Base-by-base conservation (phyloP, 64 coral and sea anemone genomes). In the Dendrophyllia cribrosa region DNA sequence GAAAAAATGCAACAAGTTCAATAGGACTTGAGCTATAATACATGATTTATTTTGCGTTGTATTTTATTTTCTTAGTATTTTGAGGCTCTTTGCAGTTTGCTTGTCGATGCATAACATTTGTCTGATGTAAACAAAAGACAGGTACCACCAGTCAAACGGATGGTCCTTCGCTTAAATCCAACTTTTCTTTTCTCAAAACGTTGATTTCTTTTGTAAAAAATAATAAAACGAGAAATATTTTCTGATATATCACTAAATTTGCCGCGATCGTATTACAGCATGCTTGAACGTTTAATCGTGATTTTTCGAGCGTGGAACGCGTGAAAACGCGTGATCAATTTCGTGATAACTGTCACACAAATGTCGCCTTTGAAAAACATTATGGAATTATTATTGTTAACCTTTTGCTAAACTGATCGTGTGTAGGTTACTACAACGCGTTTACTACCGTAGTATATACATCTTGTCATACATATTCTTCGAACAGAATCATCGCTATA, bases 51-150 rank as follows among this genome's bases (percentile, higher is more conserved):
- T 70, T 58, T 46, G 15, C 48, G 48, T 59, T 80, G 74, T 77
- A 70, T 59, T 11, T 5, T 58, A 47, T 71, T 67, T 43, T 76
- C 19, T 47, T 67, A 66, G 58, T 79, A 69, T 21, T 90, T 72
- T 56, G 45, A 10, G 66, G 47, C 62, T 79, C 68, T 80, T 90
- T 80, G 14, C 25, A 16, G 50, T 26, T 63, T 83, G 70, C 70
- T 72, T 86, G 60, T 75, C 74, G 72, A 89, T 86, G 63, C 74
- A 93, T 86, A 77, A 66, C 78, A 69, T 21, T 82, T 70, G 46
- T 75, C 87, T 96, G 86, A 93, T 88, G 87, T 96, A 92, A 96
- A 93, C 86, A 96, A 66, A 17, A 10, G 3, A 46, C 92, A 26
- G 92, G 92, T 94, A 89, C 68, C 75, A 94, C 92, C 92, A 66